A percentile compares a stretch with the other conserved stretches of the same genome.
Evolutionary conservation across 1,140 invertebrate species (phyloP).

Genomic region (Meloidogyne hapla): DNA sequence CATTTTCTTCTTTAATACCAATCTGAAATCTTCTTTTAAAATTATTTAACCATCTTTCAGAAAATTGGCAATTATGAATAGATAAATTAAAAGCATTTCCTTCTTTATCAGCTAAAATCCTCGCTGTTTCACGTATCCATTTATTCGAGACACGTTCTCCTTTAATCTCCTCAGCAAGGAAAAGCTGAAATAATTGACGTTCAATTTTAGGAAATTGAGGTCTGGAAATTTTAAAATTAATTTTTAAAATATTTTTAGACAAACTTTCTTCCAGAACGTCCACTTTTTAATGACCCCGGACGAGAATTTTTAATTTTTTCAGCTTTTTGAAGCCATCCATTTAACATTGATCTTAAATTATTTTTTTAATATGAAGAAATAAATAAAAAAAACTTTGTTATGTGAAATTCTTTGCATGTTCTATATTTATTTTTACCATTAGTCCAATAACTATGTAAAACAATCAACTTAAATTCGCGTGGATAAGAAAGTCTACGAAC

Average conservation of each 20-base stretch:
- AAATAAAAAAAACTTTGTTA: conserved; percentile 29
- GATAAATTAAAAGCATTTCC: no score
- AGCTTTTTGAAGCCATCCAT: conserved; percentile 52
- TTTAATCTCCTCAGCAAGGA: conserved; percentile 31
- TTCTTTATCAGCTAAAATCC: conserved; percentile 34
- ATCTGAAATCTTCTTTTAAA: conserved; percentile 53
- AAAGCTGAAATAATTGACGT: conserved; percentile 46
- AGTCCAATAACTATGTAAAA: conserved; percentile 48
- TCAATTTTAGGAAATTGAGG: conserved; percentile 56
- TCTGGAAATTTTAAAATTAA: conserved; percentile 7
- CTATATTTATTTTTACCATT: conserved; percentile 55
- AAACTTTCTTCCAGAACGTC: conserved; percentile 42
- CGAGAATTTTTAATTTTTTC: conserved; percentile 48
- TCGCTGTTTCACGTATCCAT: conserved; percentile 52
- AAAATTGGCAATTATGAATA: conserved; percentile 45
- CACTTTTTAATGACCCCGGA: conserved; percentile 51
- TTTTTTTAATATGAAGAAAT: background rate
- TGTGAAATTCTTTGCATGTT: conserved; percentile 47
- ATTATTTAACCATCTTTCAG: conserved; percentile 51
- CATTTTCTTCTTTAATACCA: background rate
- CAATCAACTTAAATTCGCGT: conserved; percentile 54
- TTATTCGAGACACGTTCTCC: conserved; percentile 41
- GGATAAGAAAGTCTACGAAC: conserved; percentile 50
- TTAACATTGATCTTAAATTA: conserved; percentile 32
- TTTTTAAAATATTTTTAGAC: no score